Conservation (phyloP, 2,888 invertebrate species). For the Dicranocentrus wangi region DNA sequence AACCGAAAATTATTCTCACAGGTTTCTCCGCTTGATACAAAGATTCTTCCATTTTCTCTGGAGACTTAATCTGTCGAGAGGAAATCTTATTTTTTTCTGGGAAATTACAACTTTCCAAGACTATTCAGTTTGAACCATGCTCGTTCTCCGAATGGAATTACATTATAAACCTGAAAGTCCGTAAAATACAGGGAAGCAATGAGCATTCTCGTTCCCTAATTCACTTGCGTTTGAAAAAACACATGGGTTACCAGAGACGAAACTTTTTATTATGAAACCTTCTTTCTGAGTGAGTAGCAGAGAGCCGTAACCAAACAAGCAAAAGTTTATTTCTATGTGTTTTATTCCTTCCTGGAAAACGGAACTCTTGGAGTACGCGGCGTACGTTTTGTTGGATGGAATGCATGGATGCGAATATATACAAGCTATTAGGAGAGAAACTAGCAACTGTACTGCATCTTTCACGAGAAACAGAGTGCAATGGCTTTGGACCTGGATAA, state of each 20-base stretch:
- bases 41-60: too few species aligned
- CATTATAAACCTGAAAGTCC: not conserved
- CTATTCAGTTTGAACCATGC: too few species aligned
- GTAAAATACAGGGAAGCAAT: not conserved
- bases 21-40: too few species aligned
- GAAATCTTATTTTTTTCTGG: too few species aligned
- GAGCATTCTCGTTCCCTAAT: not conserved
- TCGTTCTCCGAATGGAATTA: too few species aligned
- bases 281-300: not conserved
- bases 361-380: not conserved
- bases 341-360: slow-evolving; percentile 19
- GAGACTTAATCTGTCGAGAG: too few species aligned
- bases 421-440: not conserved
- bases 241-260: not conserved
- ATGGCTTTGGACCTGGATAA: slow-evolving; percentile 64
- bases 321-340: not conserved
- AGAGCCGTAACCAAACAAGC: not conserved
- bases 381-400: not conserved
- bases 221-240: not conserved
- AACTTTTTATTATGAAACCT: not conserved
- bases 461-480: slow-evolving; percentile 51
- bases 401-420: not conserved
- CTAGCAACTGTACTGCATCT: slow-evolving; percentile 47
- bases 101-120: too few species aligned
- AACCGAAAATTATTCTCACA: too few species aligned